These are phyloP conservation scores for Eulithis testata DNA, from an alignment of 2,888 invertebrate genomes.

Conservation along the genomic window DNA sequence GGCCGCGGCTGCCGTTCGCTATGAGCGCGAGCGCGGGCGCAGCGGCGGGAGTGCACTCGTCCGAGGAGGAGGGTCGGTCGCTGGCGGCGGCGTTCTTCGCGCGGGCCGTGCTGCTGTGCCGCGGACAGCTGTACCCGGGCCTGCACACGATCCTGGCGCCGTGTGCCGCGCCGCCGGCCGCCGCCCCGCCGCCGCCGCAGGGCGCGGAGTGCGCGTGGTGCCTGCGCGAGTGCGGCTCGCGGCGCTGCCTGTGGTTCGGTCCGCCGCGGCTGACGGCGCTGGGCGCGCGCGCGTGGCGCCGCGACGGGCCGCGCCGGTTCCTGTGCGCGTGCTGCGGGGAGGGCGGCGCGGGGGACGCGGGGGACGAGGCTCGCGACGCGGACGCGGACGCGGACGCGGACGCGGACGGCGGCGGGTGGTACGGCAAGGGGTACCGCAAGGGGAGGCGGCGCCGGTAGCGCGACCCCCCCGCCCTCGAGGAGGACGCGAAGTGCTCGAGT, in stretches of 20 bases:
- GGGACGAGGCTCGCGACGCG: slow-evolving; percentile 29
- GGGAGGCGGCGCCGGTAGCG: slow-evolving; percentile 82
- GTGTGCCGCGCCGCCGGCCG: slow-evolving; percentile 41
- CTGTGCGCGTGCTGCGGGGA: slow-evolving; percentile 88
- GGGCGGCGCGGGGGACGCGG: slow-evolving; percentile 37
- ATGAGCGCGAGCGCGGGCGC: slow-evolving; percentile 17
- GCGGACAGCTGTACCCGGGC: slow-evolving; percentile 82
- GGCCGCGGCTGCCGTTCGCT: slow-evolving; percentile 32
- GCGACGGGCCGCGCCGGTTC: slow-evolving; percentile 82
- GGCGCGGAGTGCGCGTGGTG: slow-evolving; percentile 66
- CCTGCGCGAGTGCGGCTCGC: slow-evolving; percentile 56
- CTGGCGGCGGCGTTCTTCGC: slow-evolving; percentile 75
- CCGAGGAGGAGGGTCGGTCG: slow-evolving; percentile 42
- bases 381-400: slow-evolving; percentile 27
- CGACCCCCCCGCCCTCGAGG: slow-evolving; percentile 20
- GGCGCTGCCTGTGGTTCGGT: slow-evolving; percentile 78
- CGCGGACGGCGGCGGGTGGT: slow-evolving; percentile 87
- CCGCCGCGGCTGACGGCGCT: slow-evolving; percentile 72
- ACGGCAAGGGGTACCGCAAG: slow-evolving; percentile 94
- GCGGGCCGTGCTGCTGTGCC: slow-evolving; percentile 77
- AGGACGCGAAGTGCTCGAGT: no score
- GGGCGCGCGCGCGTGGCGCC: slow-evolving; percentile 58
- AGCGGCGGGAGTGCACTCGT: neutral
- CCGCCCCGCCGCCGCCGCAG: slow-evolving; percentile 32
- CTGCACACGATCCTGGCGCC: slow-evolving; percentile 85